Evolutionary conservation across 92 coral and sea anemone genomes (phyloP), one percentile per base, ranked within the genome.

Genomic region (Phenganax stokvisi): DNA sequence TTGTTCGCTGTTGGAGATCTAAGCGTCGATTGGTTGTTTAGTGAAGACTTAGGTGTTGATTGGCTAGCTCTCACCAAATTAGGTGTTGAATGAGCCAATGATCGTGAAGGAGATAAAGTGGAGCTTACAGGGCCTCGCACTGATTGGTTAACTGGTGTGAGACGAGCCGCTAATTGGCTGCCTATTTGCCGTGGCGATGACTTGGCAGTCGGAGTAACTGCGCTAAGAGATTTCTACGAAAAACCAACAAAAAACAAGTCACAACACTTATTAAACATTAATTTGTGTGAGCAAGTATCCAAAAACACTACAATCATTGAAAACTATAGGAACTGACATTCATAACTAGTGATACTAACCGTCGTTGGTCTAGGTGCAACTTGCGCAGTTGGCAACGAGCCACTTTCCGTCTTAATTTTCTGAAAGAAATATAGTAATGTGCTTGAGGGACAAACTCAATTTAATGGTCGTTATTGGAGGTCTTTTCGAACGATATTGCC

Each of bases 331-430:
- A 27, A 44, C 31, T 11, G 51, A 73, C 59, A 17, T 8, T 51
- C 13, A 51, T 11, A 56, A 72, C 0, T 8, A 30, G 31, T 30
- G 74, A 69, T 16, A 30, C 60, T 30, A 7, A 76, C 81, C 81
- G 66, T 60, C n/a, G 81, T 76, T 29, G 81, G 70, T 30, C 81
- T 76, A 10, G 81, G 81, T 1, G 66, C 69, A 13, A 76, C 70
- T 76, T 76, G 81, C 17, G 81, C 81, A 30, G 81, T 76, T 11
- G 81, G 81, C 12, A 76, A 47, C 30, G 65, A 25, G 9, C 51
- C 51, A 25, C 56, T 10, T 76, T 76, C 81, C 0, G 37, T 29
- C 60, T 76, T 76, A 44, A 76, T n/a, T 58, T 58, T 76, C 81
- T 37, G 56, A 6, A 57, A 76, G 37, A 31, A 0, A 29, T 13